Conservation (phyloP, 1,140 invertebrate species). For the Theocolax elegans region DNA sequence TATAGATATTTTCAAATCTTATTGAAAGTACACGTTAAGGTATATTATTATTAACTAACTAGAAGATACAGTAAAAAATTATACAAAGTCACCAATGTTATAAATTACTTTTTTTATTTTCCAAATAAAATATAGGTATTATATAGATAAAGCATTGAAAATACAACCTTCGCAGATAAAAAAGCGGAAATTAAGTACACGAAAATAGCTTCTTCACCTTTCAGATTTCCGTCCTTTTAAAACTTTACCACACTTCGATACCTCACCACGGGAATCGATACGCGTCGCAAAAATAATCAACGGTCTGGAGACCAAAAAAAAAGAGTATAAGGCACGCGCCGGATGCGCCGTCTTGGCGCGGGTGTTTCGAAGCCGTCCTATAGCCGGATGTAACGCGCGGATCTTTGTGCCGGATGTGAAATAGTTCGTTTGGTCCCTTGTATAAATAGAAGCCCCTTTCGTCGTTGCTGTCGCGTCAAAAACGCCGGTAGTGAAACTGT, state of each 20-base stretch:
- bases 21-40: too few species aligned
- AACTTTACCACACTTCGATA: background rate
- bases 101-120: too few species aligned
- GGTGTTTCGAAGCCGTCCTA: background rate
- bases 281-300: constrained; percentile 3
- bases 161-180: too few species aligned
- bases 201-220: background rate
- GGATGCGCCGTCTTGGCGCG: background rate
- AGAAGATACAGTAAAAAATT: too few species aligned
- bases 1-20: too few species aligned
- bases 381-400: background rate
- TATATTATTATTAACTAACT: too few species aligned
- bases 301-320: background rate
- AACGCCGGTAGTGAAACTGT: constrained; percentile 3
- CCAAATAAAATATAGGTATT: too few species aligned
- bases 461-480: background rate
- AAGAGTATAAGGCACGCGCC: background rate
- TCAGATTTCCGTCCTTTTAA: background rate
- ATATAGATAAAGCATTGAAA: too few species aligned
- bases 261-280: background rate
- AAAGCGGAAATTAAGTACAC: background rate
- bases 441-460: constrained; percentile 17
- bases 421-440: constrained; percentile 11
- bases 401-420: constrained; percentile 21
- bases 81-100: too few species aligned